phyloP scores from a whole-genome alignment of 2,888 invertebrate species.

The Caenorhabditis sp. region DNA sequence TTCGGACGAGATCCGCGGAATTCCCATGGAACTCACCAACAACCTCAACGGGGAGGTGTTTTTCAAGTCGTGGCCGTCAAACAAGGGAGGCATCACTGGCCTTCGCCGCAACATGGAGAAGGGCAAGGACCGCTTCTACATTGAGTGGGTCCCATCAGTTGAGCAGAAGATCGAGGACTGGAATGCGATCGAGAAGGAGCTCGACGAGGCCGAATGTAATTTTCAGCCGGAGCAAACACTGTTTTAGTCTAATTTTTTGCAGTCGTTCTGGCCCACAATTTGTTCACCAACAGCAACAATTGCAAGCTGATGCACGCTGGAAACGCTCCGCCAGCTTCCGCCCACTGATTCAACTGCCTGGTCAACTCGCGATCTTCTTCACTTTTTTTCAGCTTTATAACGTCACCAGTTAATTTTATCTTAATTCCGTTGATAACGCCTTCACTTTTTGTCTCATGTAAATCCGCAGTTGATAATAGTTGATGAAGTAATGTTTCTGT shows the following conservation, averaged over 20 bases:
- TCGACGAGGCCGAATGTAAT: neutral
- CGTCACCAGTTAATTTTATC: too few relatives aligned
- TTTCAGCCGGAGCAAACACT: neutral
- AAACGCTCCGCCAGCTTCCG: too few relatives aligned
- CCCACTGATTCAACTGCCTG: too few relatives aligned
- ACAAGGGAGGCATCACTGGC: neutral
- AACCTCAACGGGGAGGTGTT: neutral
- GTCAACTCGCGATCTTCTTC: too few relatives aligned
- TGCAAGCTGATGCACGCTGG: too few relatives aligned
- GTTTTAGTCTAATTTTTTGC: neutral
- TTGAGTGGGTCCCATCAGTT: slow-evolving; percentile 7
- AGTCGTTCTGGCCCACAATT: slow-evolving; percentile 21
- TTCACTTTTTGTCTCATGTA: too few relatives aligned
- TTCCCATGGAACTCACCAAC: slow-evolving; percentile 11
- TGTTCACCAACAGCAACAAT: slow-evolving; percentile 3
- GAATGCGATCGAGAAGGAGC: neutral
- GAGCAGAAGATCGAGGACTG: neutral
- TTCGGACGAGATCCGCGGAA: neutral
- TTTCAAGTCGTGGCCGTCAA: neutral
- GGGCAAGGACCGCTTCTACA: neutral
- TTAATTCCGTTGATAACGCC: too few relatives aligned
- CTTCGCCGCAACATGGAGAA: neutral
- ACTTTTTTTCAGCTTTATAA: too few relatives aligned
- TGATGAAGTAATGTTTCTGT: too few relatives aligned
- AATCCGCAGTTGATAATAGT: too few relatives aligned